Percentiles rank a stretch among this genome's conserved stretches.
Evolutionary conservation across 2,113 vertebrate genomes (phyloP).

Genomic region (Python bivittatus): DNA sequence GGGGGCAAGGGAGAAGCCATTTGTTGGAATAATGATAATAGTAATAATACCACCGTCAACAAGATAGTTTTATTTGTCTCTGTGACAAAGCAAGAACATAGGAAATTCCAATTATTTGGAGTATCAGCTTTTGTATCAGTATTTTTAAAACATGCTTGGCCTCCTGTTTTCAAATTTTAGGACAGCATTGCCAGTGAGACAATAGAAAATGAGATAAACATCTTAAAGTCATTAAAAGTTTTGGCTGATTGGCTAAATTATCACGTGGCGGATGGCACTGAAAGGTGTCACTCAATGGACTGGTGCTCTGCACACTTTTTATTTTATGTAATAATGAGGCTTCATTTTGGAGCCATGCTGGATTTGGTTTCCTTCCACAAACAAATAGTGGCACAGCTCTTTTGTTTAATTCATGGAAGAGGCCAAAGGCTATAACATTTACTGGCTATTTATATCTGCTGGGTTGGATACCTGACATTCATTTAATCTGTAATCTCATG

Average conservation of each 20-base stretch:
- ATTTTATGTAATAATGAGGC: not conserved
- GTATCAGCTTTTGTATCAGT: not conserved
- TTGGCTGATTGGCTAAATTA: not conserved
- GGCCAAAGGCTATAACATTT: not conserved
- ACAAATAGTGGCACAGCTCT: not conserved
- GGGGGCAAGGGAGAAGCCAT: not conserved
- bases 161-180: not conserved
- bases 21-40: not conserved
- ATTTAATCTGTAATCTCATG: not conserved
- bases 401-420: not conserved
- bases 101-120: conserved; percentile 10
- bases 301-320: not conserved
- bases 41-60: not conserved
- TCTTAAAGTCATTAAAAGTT: not conserved
- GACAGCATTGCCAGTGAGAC: not conserved
- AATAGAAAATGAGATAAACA: not conserved
- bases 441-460: not conserved
- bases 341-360: not conserved
- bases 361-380: not conserved
- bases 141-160: not conserved
- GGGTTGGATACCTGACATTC: not conserved
- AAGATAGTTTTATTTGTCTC: not conserved
- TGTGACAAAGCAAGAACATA: conserved; percentile 1
- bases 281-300: not conserved
- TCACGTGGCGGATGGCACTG: not conserved